Evolutionary conservation across 2,797 vertebrate species (phyloP).

Genomic region (Notolepis coatsorum): DNA sequence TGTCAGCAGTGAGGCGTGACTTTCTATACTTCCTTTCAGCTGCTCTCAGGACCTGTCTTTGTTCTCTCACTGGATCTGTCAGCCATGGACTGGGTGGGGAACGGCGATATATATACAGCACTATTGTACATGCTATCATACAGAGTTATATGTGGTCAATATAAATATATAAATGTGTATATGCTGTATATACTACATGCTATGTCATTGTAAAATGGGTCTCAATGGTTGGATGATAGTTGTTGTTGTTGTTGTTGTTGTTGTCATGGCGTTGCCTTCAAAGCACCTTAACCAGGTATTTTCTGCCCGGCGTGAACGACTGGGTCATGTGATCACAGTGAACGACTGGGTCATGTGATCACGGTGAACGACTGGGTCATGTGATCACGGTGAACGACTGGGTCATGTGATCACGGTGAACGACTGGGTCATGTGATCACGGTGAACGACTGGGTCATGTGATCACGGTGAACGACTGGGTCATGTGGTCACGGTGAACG

Average conservation of each 20-base stretch:
- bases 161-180: no score
- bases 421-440: slow-evolving; percentile 58
- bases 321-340: slow-evolving; percentile 57
- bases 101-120: no score
- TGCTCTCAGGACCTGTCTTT: no score
- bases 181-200: no score
- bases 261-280: slow-evolving; percentile 35
- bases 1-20: no score
- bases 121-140: no score
- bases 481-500: slow-evolving; percentile 60
- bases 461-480: slow-evolving; percentile 54
- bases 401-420: slow-evolving; percentile 60
- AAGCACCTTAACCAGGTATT: slow-evolving; percentile 48
- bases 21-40: no score
- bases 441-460: slow-evolving; percentile 53
- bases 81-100: no score
- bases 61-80: no score
- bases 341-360: slow-evolving; percentile 61
- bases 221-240: slow-evolving; percentile 15
- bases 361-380: slow-evolving; percentile 54
- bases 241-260: slow-evolving; percentile 36
- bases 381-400: slow-evolving; percentile 57
- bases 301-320: slow-evolving; percentile 51
- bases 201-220: no score
- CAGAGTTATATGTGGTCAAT: no score